Percentiles rank a stretch among this genome's conserved stretches.
phyloP scores from a whole-genome alignment of 2,888 invertebrate genomes.

The Tipula confusa region DNA sequence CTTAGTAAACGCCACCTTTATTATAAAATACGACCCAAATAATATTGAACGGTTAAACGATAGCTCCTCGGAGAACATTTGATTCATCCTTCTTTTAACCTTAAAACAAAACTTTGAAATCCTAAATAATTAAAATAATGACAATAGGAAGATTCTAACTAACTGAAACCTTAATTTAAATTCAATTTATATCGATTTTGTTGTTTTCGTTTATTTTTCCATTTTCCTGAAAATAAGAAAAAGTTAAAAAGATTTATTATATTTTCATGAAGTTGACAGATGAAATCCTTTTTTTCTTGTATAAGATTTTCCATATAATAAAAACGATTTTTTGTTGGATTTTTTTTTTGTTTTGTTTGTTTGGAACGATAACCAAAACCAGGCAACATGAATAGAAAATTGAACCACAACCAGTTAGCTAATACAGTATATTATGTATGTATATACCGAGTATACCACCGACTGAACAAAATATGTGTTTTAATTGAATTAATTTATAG shows the following conservation, averaged over 20 bases:
- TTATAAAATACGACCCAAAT: not conserved
- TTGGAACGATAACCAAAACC: not conserved
- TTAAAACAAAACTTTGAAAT: not conserved
- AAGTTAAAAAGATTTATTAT: conserved; percentile 25
- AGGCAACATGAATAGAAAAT: not conserved
- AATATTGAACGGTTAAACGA: not conserved
- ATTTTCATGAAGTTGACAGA: conserved; percentile 25
- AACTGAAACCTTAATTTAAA: conserved; percentile 1
- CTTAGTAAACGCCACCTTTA: not conserved
- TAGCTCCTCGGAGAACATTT: not conserved
- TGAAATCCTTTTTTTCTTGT: not conserved
- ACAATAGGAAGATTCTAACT: conserved; percentile 12
- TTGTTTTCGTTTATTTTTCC: not conserved
- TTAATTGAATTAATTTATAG: conserved; percentile 25
- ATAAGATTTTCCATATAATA: conserved; percentile 1
- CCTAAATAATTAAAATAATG: not conserved
- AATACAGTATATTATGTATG: not conserved
- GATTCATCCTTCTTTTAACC: not conserved
- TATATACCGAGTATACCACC: not conserved
- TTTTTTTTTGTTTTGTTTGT: no score
- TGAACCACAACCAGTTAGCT: not conserved
- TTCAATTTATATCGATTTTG: not conserved
- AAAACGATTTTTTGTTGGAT: not conserved
- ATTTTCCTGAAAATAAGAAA: not conserved
- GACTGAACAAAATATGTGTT: not conserved